phyloP scores from a whole-genome alignment of 30 jellyfish, hydroid and myxozoan genomes.

The Hydractinia echinata region DNA sequence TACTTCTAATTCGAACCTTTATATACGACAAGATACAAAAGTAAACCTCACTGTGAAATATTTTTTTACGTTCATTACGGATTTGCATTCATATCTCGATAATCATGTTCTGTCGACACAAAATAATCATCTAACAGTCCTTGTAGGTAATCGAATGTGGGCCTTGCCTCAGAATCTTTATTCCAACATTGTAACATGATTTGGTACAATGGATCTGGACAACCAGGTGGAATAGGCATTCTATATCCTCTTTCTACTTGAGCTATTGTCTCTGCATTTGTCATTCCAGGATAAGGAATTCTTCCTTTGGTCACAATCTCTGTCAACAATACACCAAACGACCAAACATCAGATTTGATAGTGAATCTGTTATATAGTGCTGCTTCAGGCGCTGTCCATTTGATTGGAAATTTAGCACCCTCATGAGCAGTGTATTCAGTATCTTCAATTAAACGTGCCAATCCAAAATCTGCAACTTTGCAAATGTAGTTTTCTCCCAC shows the following conservation, averaged over 20 bases:
- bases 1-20: no score
- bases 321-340: slow-evolving; percentile 82
- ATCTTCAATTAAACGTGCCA: slow-evolving; percentile 90
- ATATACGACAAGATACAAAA: no score
- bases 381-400: slow-evolving; percentile 99
- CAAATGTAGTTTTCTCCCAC: slow-evolving; percentile 86
- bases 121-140: slow-evolving; percentile 74
- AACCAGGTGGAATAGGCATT: slow-evolving; percentile 73
- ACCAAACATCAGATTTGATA: slow-evolving; percentile 94
- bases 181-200: slow-evolving; percentile 83
- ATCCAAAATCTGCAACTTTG: slow-evolving; percentile 96
- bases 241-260: slow-evolving; percentile 86
- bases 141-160: slow-evolving; percentile 74
- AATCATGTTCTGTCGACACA: slow-evolving; percentile 73
- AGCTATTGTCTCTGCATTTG: slow-evolving; percentile 80
- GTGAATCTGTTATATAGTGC: slow-evolving; percentile 79
- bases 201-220: slow-evolving; percentile 77
- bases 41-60: no score
- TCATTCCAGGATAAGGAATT: slow-evolving; percentile 94
- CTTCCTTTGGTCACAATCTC: slow-evolving; percentile 90
- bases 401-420: slow-evolving; percentile 93
- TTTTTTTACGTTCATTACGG: no score
- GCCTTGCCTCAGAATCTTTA: slow-evolving; percentile 69
- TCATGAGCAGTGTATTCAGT: slow-evolving; percentile 92
- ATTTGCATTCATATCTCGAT: slow-evolving; percentile 29